Evolutionary conservation across 2,888 invertebrate species (phyloP), one percentile per base, ranked within the genome.

Genomic region (Agonum fuliginosum): DNA sequence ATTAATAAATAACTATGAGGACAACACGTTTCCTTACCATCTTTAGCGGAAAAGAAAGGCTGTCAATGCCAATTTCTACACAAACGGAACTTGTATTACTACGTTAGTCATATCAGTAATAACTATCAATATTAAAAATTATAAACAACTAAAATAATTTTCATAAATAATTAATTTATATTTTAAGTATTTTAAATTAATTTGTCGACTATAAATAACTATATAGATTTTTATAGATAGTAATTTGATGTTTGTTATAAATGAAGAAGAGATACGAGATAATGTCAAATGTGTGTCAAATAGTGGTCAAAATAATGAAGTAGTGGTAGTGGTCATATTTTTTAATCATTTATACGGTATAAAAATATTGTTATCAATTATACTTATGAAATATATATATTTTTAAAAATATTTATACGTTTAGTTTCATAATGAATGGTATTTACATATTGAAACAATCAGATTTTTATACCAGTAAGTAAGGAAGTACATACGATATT

Each of bases 21-120:
- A 46, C 78, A 67, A 75, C 41, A 78, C 43, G 77, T 77, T 77
- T 77, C 76, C 82, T 80, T 78, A 82, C 82, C 82, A 82, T 82
- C 79, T 78, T 80, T 67, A 77, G 65, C 80, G 78, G 81, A 81
- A 81, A 80, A 77, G 78, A 78, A 79, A 80, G 79, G 79, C 43
- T 75, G 70, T 46, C 43, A 41, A 30, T 34, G 22, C 19, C 41
- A 34, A 72, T 70, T 41, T 43, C 30, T 19, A 37, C 27, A 34
- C 17, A 48, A 77, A 48, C 70, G 77, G 70, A 54, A 77, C 22
- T 20, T 12, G 54, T 10, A 19, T 22, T 3, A 73, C 73, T 73
- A 22, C 27, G 6, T 22, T 20, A 58, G 43, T 73, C 73, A 73
- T 62, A 37, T 71, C 10, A 10, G 1, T 20, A 20, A 48, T 20